phyloP scores from a whole-genome alignment of 2,888 invertebrate genomes.

The Nezara viridula region DNA sequence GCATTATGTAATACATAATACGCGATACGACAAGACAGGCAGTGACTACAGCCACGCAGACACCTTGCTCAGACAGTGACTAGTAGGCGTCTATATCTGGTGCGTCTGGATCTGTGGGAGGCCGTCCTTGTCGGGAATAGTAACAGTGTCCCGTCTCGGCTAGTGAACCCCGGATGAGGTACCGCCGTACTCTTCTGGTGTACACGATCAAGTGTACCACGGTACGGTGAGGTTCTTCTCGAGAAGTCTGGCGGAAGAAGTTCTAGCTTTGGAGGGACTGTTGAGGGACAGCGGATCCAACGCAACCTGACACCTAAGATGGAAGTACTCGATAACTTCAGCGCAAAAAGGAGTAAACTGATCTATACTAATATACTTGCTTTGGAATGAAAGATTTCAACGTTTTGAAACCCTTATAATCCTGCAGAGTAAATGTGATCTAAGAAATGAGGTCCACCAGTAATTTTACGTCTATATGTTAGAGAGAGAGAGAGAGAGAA shows the following conservation, averaged over 20 bases:
- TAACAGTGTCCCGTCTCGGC: constrained; percentile 1
- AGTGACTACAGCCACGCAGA: background rate
- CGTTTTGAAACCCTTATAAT: no score
- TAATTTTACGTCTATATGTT: no score
- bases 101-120: constrained; percentile 44
- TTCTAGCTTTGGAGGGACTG: background rate
- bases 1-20: no score
- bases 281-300: background rate
- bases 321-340: background rate
- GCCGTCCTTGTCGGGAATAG: constrained; percentile 43
- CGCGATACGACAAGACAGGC: background rate
- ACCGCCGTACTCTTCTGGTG: background rate
- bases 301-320: background rate
- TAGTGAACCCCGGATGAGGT: background rate
- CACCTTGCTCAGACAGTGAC: constrained; percentile 4
- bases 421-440: no score
- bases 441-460: no score
- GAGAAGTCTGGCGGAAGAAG: background rate
- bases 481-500: no score
- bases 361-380: no score
- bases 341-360: background rate
- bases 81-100: constrained; percentile 24
- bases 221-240: background rate
- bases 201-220: background rate
- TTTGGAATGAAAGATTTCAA: no score